phyloP scores from a whole-genome alignment of 2,888 invertebrate species.

The Lepeophtheirus nordmannii region DNA sequence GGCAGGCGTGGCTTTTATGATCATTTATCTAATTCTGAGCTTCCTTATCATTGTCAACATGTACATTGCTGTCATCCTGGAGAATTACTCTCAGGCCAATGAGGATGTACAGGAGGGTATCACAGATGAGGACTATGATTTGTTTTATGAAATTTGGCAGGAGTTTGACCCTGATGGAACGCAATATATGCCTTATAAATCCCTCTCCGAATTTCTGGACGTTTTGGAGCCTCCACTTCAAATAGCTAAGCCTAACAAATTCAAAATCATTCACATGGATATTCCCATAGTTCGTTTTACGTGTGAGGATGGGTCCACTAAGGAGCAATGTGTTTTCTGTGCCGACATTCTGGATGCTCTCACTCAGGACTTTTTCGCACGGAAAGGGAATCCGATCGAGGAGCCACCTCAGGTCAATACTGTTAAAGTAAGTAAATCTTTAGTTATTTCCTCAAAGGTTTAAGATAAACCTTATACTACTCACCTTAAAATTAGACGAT shows the following conservation, averaged over 20 bases:
- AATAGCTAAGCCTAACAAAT: slow-evolving; percentile 95
- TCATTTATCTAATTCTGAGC: slow-evolving; percentile 91
- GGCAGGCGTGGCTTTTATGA: slow-evolving; percentile 82
- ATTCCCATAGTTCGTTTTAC: slow-evolving; percentile 66
- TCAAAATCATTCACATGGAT: slow-evolving; percentile 96
- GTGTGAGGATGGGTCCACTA: slow-evolving; percentile 32
- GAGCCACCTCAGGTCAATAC: slow-evolving; percentile 52
- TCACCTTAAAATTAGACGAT: not conserved
- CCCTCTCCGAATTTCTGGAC: slow-evolving; percentile 85
- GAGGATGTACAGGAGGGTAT: slow-evolving; percentile 87
- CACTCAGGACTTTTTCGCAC: slow-evolving; percentile 89
- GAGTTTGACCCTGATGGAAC: slow-evolving; percentile 95
- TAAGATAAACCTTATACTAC: not conserved
- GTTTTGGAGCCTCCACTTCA: slow-evolving; percentile 89
- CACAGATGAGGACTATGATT: slow-evolving; percentile 96
- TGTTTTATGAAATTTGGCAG: slow-evolving; percentile 99
- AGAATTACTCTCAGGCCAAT: slow-evolving; percentile 96
- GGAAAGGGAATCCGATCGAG: slow-evolving; percentile 58
- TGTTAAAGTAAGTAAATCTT: slow-evolving; percentile 48
- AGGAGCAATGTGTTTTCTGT: slow-evolving; percentile 88
- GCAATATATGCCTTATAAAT: slow-evolving; percentile 87
- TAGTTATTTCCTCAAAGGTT: no score
- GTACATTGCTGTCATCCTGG: slow-evolving; percentile 99
- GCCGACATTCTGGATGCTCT: slow-evolving; percentile 95
- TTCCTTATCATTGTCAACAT: slow-evolving; percentile 98